A percentile compares a stretch with the other conserved stretches of the same genome.
Evolutionary conservation across 35 echinoderm and acorn worm genomes (phyloP).

Genomic region (Lytechinus variegatus): DNA sequence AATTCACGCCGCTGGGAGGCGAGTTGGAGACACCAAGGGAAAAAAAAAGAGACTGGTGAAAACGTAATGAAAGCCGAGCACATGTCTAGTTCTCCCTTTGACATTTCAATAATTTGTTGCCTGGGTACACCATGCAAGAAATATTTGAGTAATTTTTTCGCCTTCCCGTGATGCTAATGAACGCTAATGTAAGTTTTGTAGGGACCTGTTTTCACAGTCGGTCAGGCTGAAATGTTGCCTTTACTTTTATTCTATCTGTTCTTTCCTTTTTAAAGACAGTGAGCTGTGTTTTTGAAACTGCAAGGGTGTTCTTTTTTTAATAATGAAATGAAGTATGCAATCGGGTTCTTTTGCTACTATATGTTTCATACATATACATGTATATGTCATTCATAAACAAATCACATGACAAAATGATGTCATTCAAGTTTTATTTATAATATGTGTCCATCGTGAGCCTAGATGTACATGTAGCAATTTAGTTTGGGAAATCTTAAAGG

Average conservation of each 20-base stretch:
- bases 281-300: too few relatives aligned
- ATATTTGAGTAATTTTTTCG: conserved; percentile 6
- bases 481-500: too few relatives aligned
- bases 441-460: too few relatives aligned
- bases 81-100: background rate
- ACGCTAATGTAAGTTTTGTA: background rate
- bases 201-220: background rate
- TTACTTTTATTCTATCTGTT: background rate
- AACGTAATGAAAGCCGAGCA: background rate
- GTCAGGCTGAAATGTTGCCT: background rate
- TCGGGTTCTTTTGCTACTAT: too few relatives aligned
- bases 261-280: too few relatives aligned
- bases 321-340: too few relatives aligned
- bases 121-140: background rate
- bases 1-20: background rate
- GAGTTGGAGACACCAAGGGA: background rate
- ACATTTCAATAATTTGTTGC: conserved; percentile 18
- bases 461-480: too few relatives aligned
- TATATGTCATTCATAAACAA: too few relatives aligned
- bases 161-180: background rate
- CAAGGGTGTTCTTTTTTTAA: too few relatives aligned
- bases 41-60: background rate
- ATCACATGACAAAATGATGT: too few relatives aligned
- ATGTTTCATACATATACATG: too few relatives aligned
- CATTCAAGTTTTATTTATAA: too few relatives aligned